phyloP scores from a whole-genome alignment of 2,888 invertebrate species.

The Stratiomys singularior region DNA sequence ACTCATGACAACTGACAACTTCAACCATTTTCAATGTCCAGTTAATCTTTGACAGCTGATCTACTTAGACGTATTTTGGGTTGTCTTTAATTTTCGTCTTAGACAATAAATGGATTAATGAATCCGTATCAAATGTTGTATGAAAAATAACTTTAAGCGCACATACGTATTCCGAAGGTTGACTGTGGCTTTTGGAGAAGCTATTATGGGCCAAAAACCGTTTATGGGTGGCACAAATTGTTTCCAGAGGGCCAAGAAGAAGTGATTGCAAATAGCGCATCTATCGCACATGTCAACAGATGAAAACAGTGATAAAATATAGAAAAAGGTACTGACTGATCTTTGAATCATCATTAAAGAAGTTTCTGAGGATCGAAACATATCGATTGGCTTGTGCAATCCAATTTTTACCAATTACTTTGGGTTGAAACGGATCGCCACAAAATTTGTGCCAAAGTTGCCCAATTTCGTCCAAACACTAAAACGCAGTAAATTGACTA shows the following conservation, averaged over 20 bases:
- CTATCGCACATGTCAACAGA: constrained; percentile 23
- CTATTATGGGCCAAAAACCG: constrained; percentile 2
- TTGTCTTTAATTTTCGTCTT: too few relatives aligned
- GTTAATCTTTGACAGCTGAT: too few relatives aligned
- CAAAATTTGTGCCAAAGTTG: too few relatives aligned
- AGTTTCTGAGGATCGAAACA: constrained; percentile 10
- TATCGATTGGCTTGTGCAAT: background rate
- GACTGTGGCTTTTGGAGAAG: constrained; percentile 10
- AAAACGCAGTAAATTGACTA: background rate
- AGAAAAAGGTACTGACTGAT: constrained; percentile 34
- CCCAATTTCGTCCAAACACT: background rate
- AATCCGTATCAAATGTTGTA: too few relatives aligned
- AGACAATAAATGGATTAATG: too few relatives aligned
- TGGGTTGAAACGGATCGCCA: background rate
- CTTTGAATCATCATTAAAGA: constrained; percentile 37
- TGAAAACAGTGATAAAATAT: constrained; percentile 33
- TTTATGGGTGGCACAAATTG: background rate
- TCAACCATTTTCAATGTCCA: too few relatives aligned
- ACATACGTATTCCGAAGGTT: constrained; percentile 1
- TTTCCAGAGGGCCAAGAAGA: constrained; percentile 3
- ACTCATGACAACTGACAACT: too few relatives aligned
- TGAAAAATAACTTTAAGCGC: background rate
- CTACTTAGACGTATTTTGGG: too few relatives aligned
- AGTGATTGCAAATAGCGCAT: background rate
- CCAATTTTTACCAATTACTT: constrained; percentile 4